phyloP scores from a whole-genome alignment of 1,140 invertebrate species.

The Dolichoris vasculosae region DNA sequence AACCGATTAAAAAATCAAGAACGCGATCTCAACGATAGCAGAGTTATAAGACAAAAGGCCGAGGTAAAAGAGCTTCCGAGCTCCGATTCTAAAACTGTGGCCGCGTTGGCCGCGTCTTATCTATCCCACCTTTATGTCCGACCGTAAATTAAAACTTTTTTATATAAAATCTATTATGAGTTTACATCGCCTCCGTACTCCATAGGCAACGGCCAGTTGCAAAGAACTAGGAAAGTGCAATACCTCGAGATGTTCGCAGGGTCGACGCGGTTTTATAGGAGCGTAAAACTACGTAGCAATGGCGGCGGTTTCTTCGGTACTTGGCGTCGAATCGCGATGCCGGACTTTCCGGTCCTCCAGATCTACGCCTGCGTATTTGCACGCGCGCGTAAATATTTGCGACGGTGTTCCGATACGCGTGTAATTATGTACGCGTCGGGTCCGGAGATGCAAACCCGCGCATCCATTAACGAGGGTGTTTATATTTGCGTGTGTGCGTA shows the following conservation, averaged over 20 bases:
- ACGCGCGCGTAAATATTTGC: background rate
- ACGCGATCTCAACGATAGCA: background rate
- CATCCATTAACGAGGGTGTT: too few relatives aligned
- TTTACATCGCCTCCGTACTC: background rate
- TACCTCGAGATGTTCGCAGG: constrained; percentile 44
- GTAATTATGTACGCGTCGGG: background rate
- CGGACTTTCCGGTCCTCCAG: background rate
- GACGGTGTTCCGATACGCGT: background rate
- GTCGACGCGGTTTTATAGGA: constrained; percentile 49
- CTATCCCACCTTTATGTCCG: constrained; percentile 3
- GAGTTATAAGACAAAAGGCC: background rate
- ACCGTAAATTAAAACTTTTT: constrained; percentile 52
- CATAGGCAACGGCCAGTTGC: constrained; percentile 14
- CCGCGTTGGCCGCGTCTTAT: constrained; percentile 21
- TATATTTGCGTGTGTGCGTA: background rate
- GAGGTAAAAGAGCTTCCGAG: background rate
- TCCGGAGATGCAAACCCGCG: background rate
- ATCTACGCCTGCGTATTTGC: too few relatives aligned
- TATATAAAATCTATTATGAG: constrained; percentile 48
- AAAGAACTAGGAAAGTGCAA: constrained; percentile 35
- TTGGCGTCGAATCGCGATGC: background rate
- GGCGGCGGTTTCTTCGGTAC: constrained; percentile 9
- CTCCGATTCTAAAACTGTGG: background rate
- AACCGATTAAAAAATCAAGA: background rate
- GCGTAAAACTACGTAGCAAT: constrained; percentile 45